phyloP scores from a whole-genome alignment of 2,797 vertebrate species.

The Cossypha dichroa region DNA sequence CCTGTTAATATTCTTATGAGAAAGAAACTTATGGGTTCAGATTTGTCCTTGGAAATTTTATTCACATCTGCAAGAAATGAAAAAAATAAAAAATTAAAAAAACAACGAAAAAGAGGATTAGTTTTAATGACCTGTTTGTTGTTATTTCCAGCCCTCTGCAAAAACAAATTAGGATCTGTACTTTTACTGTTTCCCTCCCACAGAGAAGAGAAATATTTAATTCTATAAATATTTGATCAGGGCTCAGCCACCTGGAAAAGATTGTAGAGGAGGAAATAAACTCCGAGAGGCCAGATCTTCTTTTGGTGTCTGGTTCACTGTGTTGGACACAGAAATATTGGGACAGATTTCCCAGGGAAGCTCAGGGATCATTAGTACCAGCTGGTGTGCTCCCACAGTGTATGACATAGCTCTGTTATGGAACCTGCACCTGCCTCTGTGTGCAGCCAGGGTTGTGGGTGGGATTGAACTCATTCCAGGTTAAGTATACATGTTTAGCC shows the following conservation, averaged over 20 bases:
- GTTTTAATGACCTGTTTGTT: slow-evolving; percentile 39
- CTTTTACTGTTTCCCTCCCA: slow-evolving; percentile 55
- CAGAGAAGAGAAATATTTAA: slow-evolving; percentile 43
- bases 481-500: background rate
- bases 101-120: background rate
- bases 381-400: background rate
- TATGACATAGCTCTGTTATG: background rate
- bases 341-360: background rate
- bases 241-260: slow-evolving; percentile 53
- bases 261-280: slow-evolving; percentile 23
- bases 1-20: background rate
- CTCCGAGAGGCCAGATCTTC: background rate
- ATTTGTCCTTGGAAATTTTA: slow-evolving; percentile 28
- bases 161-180: slow-evolving; percentile 40
- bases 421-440: background rate
- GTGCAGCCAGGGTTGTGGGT: background rate
- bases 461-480: background rate
- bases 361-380: background rate
- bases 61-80: background rate
- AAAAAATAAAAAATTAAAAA: background rate
- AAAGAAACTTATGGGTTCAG: background rate
- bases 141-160: slow-evolving; percentile 16
- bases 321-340: background rate
- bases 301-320: background rate
- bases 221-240: slow-evolving; percentile 42